Conservation (phyloP, 2,888 invertebrate species). For the Priocnemis perturbator region DNA sequence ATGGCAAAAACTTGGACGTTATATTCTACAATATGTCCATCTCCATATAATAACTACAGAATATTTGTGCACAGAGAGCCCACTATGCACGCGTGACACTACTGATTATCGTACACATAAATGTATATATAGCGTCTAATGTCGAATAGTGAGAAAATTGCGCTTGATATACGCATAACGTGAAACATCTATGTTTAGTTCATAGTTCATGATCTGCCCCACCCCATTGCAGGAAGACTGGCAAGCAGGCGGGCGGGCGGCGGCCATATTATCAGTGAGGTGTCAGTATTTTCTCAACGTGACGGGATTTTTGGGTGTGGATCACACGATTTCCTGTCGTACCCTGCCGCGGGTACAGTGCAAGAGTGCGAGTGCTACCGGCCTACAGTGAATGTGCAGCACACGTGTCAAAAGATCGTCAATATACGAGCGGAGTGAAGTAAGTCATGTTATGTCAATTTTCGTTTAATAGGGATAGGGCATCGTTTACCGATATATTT, state of each 20-base stretch:
- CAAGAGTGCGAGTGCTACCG: constrained; percentile 65
- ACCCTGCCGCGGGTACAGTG: constrained; percentile 58
- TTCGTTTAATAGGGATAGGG: background rate
- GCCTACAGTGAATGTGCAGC: constrained; percentile 66
- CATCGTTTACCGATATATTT: background rate
- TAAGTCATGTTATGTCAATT: constrained; percentile 31
- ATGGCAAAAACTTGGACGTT: background rate
- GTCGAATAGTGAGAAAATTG: background rate
- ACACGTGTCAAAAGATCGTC: constrained; percentile 62
- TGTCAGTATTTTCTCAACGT: constrained; percentile 75
- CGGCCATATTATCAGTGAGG: constrained; percentile 75
- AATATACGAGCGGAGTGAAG: constrained; percentile 53
- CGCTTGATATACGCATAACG: background rate
- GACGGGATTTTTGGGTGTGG: constrained; percentile 75
- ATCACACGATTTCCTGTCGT: constrained; percentile 67
- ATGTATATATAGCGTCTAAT: no score
- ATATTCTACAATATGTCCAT: no score
- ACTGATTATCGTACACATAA: no score
- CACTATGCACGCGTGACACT: no score
- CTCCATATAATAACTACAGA: no score
- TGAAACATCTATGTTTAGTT: constrained; percentile 21
- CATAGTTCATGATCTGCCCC: constrained; percentile 39
- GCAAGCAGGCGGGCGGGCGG: constrained; percentile 48
- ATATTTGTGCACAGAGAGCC: no score
- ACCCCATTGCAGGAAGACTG: constrained; percentile 22